Evolutionary conservation across 2,888 invertebrate species (phyloP).

Genomic region (Agrilus biguttatus): DNA sequence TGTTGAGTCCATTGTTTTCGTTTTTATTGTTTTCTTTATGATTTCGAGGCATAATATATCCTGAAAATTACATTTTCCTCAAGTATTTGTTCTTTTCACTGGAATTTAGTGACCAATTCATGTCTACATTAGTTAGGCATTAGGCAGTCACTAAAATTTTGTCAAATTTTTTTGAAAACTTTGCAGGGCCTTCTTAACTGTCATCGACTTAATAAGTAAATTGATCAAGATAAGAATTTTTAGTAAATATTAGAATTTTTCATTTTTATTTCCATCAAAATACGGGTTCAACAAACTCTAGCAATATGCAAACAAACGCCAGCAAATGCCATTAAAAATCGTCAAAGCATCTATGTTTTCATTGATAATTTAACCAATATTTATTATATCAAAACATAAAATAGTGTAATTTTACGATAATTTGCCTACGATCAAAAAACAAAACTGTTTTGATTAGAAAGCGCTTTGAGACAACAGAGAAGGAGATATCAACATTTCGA

Average conservation of each 20-base stretch:
- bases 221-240: no score
- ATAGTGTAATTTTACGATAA: no score
- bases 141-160: constrained; percentile 7
- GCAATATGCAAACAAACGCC: background rate
- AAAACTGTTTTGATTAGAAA: background rate
- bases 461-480: no score
- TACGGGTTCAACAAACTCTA: background rate
- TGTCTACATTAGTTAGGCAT: no score
- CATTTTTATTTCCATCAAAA: no score
- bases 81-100: constrained; percentile 6
- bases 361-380: no score
- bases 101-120: constrained; percentile 8
- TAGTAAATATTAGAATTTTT: no score
- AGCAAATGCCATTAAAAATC: background rate
- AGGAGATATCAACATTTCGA: no score
- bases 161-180: background rate
- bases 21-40: constrained; percentile 71
- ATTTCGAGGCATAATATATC: constrained; percentile 37
- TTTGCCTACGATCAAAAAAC: background rate
- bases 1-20: constrained; percentile 56
- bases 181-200: background rate
- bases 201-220: no score
- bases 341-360: background rate
- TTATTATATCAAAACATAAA: no score
- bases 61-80: constrained; percentile 17